A percentile compares a stretch with the other conserved stretches of the same genome.
Evolutionary conservation across 2,888 invertebrate species (phyloP).

Genomic region (Drosophila histrio): DNA sequence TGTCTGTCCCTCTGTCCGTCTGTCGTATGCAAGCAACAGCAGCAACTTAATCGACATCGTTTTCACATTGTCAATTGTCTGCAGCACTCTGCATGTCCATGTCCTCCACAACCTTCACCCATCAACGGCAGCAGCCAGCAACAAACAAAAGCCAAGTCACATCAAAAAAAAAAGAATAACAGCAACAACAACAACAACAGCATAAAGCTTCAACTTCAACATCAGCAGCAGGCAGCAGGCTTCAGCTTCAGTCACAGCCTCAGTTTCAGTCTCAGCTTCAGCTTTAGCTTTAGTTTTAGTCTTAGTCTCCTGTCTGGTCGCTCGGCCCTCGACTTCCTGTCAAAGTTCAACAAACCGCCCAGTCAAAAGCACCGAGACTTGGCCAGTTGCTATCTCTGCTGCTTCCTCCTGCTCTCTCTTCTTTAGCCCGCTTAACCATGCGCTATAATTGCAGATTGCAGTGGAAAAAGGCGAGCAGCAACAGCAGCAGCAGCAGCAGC

Average conservation of each 20-base stretch:
- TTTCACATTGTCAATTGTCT: slow-evolving; percentile 77
- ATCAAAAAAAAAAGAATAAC: slow-evolving; percentile 36
- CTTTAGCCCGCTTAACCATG: slow-evolving; percentile 39
- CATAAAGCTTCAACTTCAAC: slow-evolving; percentile 55
- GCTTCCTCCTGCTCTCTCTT: neutral
- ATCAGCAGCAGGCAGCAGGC: slow-evolving; percentile 39
- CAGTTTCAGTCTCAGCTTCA: slow-evolving; percentile 14
- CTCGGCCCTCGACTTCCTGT: slow-evolving; percentile 69
- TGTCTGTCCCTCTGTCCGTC: slow-evolving; percentile 10
- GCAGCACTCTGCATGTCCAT: slow-evolving; percentile 76
- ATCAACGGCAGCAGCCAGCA: slow-evolving; percentile 62
- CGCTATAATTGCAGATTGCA: slow-evolving; percentile 75
- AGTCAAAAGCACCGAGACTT: slow-evolving; percentile 57
- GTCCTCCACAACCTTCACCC: slow-evolving; percentile 72
- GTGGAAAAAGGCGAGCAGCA: slow-evolving; percentile 76
- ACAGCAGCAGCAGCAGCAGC: slow-evolving; percentile 45
- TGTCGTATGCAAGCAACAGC: slow-evolving; percentile 67
- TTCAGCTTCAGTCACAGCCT: slow-evolving; percentile 7
- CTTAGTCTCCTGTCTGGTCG: slow-evolving; percentile 57
- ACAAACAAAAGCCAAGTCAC: slow-evolving; percentile 58
- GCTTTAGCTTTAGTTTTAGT: slow-evolving; percentile 50
- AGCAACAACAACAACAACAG: neutral
- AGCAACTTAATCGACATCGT: slow-evolving; percentile 77
- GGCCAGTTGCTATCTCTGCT: slow-evolving; percentile 24
- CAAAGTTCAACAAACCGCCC: slow-evolving; percentile 78